Evolutionary conservation across 2,888 invertebrate species (phyloP).

Genomic region (Zhengitettix transpicula): DNA sequence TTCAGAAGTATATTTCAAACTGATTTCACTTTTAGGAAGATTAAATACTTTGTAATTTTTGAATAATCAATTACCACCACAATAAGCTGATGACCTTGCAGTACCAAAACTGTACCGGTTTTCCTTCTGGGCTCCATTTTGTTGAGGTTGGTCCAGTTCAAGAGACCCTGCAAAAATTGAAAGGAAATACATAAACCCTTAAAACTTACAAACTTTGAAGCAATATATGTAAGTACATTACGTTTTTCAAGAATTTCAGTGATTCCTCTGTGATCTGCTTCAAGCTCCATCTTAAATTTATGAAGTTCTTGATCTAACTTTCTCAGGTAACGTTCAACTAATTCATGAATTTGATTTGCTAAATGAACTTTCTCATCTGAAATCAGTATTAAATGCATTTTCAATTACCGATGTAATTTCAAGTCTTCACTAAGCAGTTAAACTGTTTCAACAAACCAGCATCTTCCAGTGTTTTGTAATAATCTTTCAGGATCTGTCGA

Average conservation of each 20-base stretch:
- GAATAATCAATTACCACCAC: neutral
- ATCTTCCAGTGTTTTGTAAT: conserved; percentile 81
- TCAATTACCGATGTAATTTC: neutral
- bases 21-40: too few relatives aligned
- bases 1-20: too few relatives aligned
- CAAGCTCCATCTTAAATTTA: conserved; percentile 96
- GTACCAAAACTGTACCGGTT: conserved; percentile 43
- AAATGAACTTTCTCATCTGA: conserved; percentile 84
- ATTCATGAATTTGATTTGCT: conserved; percentile 85
- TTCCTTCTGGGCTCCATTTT: conserved; percentile 62
- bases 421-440: neutral
- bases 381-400: conserved; percentile 5
- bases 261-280: conserved; percentile 96
- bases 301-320: conserved; percentile 79
- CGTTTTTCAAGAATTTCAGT: conserved; percentile 86
- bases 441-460: conserved; percentile 32
- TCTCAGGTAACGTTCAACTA: conserved; percentile 83
- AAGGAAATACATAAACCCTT: neutral
- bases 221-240: conserved; percentile 12
- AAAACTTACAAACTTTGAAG: neutral
- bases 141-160: conserved; percentile 59
- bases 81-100: conserved; percentile 4
- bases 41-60: too few relatives aligned
- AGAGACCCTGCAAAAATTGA: conserved; percentile 44
- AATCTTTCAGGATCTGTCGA: conserved; percentile 67